Conservation (phyloP, 2,888 invertebrate species). For the Dimorphilus gyrociliatus region DNA sequence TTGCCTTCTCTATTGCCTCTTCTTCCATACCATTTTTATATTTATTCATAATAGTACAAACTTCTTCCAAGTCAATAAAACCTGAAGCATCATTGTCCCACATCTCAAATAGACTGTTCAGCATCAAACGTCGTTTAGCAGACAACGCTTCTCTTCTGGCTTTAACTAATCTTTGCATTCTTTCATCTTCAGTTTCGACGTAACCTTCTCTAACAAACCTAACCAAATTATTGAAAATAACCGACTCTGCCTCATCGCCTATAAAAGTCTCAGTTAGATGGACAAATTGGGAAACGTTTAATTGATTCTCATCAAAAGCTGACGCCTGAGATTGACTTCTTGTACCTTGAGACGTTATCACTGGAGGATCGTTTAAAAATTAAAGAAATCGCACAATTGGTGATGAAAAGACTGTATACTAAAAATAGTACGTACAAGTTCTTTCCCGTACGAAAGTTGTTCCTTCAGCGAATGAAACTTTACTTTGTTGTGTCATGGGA, state of each 20-base stretch:
- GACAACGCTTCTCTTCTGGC: constrained; percentile 23
- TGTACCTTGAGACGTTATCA: constrained; percentile 10
- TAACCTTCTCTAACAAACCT: constrained; percentile 27
- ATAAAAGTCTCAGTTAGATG: constrained; percentile 34
- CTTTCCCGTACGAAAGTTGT: constrained; percentile 25
- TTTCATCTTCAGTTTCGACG: constrained; percentile 33
- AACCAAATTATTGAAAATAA: constrained; percentile 19
- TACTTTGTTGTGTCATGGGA: constrained; percentile 12
- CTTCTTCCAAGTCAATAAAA: constrained; percentile 28
- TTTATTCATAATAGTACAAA: constrained; percentile 25
- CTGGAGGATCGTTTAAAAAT: constrained; percentile 6
- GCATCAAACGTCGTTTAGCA: constrained; percentile 23
- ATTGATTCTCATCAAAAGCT: constrained; percentile 28
- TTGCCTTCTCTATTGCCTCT: constrained; percentile 21
- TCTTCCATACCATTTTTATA: constrained; percentile 34
- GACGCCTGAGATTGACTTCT: constrained; percentile 26
- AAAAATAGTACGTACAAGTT: constrained; percentile 22
- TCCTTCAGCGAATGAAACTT: constrained; percentile 31
- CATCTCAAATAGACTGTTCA: constrained; percentile 34
- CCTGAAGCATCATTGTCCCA: constrained; percentile 38
- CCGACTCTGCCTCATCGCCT: constrained; percentile 18
- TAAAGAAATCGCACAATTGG: neutral
- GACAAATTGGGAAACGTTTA: constrained; percentile 34
- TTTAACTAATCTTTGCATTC: constrained; percentile 28
- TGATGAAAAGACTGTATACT: too few species aligned